These are phyloP conservation scores for Dasypolia templi DNA, from an alignment of 2,888 invertebrate species.

Conservation along the genomic window DNA sequence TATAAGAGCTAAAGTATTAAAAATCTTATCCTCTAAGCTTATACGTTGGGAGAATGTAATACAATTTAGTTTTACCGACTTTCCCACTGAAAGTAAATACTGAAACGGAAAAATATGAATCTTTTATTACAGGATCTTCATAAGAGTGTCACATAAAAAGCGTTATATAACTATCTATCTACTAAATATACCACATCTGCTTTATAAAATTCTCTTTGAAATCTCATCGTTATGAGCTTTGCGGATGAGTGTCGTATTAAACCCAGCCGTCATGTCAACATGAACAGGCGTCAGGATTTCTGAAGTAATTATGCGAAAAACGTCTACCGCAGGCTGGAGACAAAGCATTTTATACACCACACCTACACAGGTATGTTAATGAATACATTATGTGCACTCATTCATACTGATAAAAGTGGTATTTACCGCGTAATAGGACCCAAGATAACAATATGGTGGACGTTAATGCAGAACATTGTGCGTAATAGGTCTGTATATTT, in stretches of 20 bases:
- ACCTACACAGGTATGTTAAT: constrained; percentile 30
- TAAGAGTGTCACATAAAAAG: constrained; percentile 29
- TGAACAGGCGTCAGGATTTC: constrained; percentile 70
- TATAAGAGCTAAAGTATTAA: constrained; percentile 34
- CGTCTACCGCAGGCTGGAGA: constrained; percentile 63
- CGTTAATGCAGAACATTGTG: constrained; percentile 43
- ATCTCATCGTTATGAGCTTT: constrained; percentile 65
- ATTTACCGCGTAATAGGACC: constrained; percentile 56
- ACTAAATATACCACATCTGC: constrained; percentile 35
- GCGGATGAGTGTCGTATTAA: constrained; percentile 69
- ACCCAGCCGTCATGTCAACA: constrained; percentile 70
- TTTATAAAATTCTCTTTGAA: constrained; percentile 61
- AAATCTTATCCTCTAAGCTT: neutral
- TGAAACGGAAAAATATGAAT: constrained; percentile 37
- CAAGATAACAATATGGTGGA: constrained; percentile 57
- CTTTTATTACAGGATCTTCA: constrained; percentile 42
- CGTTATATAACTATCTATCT: constrained; percentile 22
- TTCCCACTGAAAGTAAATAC: constrained; percentile 37
- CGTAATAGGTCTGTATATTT: constrained; percentile 21
- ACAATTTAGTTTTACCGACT: constrained; percentile 34
- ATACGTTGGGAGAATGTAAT: constrained; percentile 14
- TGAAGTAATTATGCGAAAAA: constrained; percentile 75
- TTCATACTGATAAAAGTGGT: constrained; percentile 57
- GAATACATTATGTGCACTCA: constrained; percentile 56
- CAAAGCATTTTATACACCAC: constrained; percentile 49